Conservation (phyloP, 2,797 vertebrate species). For the Anabacerthia variegaticeps region DNA sequence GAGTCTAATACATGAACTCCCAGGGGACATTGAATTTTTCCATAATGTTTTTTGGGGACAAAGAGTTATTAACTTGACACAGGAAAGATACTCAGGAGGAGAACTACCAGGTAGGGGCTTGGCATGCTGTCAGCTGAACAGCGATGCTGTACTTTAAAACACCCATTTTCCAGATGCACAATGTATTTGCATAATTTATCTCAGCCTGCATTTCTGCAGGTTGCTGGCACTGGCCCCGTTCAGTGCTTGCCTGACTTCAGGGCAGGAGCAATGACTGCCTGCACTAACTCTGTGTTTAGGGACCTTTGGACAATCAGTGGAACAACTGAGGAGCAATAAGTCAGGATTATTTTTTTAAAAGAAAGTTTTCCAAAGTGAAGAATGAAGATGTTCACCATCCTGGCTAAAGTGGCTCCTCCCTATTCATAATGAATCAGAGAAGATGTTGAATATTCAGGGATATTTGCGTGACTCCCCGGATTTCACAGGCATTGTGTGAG, state of each 20-base stretch:
- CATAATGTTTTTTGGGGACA: background rate
- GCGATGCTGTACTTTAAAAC: background rate
- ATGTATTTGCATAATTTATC: background rate
- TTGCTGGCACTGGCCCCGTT: background rate
- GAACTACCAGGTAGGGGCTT: background rate
- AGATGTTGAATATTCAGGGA: background rate
- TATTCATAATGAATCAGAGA: background rate
- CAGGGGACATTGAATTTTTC: background rate
- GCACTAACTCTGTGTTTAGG: rapidly evolving
- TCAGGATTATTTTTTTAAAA: background rate
- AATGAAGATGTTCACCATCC: background rate
- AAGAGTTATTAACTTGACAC: background rate
- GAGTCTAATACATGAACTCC: background rate
- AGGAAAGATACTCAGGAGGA: background rate
- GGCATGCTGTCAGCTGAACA: background rate
- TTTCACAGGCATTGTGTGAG: background rate
- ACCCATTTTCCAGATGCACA: background rate
- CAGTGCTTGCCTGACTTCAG: background rate
- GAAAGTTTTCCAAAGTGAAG: background rate
- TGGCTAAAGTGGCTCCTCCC: background rate
- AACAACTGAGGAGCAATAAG: background rate
- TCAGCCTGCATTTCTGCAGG: slow-evolving; percentile 35
- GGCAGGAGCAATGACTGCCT: background rate
- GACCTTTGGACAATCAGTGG: background rate
- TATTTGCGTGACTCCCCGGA: background rate